Base-by-base conservation (phyloP, 2,888 invertebrate genomes). In the Cantharis lateralis region DNA sequence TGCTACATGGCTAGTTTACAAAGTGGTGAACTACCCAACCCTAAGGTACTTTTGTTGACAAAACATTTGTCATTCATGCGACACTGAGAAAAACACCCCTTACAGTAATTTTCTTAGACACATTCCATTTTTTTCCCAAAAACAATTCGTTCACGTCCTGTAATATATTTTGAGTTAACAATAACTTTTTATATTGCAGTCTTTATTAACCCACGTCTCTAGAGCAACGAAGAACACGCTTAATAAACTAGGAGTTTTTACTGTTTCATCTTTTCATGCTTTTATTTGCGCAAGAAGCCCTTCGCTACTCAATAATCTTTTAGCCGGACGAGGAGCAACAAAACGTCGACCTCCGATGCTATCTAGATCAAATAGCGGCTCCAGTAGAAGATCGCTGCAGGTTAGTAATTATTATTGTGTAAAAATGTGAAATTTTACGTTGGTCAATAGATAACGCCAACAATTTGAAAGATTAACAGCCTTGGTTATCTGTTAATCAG, bases 1-100 rank as follows among this genome's bases (percentile, higher is more conserved):
- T 98, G 98, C 89, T 98, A 98, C 89, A 97, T 98, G 95, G 97
- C 98, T 78, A 98, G 98, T 84, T 91, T 98, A 83, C 98, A 98
- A 88, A 96, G 95, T 85, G 96, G 96, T 80, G 98, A 98, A 89
- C 91, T 98, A 82, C 98, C 98, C 77, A 98, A 98, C 90, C 98
- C 98, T 70, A 98, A 98, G 94, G 98, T 98, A 90, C 16, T 48
- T 48, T 48, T 89, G 88, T 85, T 72, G 24, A 18, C 63, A 74
- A 48, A 72, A 20, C 66, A 48, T 73, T 69, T 73, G 68, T 68
- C 28, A 68, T 63, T 71, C 28, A 62, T 20, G 1, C 10, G 16
- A 18, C 64, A 64, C 11, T 18, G 68, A 68, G 62, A 73, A 73
- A 68, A 15, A 16, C 26, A 26, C 15, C 61, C 62, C 64, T 48